A percentile compares a stretch with the other conserved stretches of the same genome.
Evolutionary conservation across 1,140 invertebrate genomes (phyloP).

Genomic region (Drosophila tristis): DNA sequence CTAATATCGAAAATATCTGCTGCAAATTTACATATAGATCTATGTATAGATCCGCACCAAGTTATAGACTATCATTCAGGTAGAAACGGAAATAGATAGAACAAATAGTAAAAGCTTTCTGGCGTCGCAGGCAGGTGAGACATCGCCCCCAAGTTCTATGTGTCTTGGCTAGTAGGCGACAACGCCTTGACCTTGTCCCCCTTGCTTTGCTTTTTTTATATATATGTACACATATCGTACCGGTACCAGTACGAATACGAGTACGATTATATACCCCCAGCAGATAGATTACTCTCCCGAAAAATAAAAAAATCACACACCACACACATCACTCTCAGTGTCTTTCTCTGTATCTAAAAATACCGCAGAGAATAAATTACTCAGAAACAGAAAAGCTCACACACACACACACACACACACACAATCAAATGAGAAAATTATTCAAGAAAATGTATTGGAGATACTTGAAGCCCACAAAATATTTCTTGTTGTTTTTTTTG

Average conservation of each 20-base stretch:
- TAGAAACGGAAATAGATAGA: constrained; percentile 51
- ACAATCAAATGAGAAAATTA: neutral
- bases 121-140: constrained; percentile 20
- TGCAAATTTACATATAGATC: neutral
- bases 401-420: constrained; percentile 3
- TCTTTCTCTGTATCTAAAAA: constrained; percentile 46
- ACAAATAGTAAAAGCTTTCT: constrained; percentile 29
- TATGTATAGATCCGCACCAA: constrained; percentile 16
- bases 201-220: constrained; percentile 8
- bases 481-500: constrained; percentile 11
- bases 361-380: constrained; percentile 33
- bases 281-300: constrained; percentile 31
- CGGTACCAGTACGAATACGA: too few species aligned
- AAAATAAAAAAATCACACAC: constrained; percentile 7
- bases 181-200: constrained; percentile 71
- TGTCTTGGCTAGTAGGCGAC: constrained; percentile 34
- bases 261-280: too few species aligned
- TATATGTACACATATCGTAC: too few species aligned
- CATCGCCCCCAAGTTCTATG: constrained; percentile 11
- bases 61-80: constrained; percentile 33
- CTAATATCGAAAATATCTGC: constrained; percentile 47
- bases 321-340: neutral
- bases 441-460: constrained; percentile 30
- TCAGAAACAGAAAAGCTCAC: constrained; percentile 25
- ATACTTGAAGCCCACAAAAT: constrained; percentile 25